Base-by-base conservation (phyloP, 2,888 invertebrate genomes). In the Epinotia brunnichana region DNA sequence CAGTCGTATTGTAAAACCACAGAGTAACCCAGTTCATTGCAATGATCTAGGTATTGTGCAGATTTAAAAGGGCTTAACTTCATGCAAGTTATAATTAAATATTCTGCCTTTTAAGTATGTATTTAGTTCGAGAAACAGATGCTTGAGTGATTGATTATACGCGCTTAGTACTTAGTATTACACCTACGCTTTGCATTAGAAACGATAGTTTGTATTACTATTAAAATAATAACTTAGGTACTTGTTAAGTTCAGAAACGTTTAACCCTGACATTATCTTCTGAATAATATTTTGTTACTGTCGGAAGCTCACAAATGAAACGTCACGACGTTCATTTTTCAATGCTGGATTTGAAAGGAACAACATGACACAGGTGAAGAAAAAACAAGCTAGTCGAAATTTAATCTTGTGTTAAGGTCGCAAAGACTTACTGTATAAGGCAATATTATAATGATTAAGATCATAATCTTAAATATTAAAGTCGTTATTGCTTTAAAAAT, bases 1-100 rank as follows among this genome's bases (percentile, higher is more conserved):
- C 19, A 48, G 15, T 44, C 56, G 56, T 24, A 67, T 57, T 69
- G 51, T 41, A 60, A 60, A 61, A 62, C 69, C 61, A n/a, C 69
- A 61, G 11, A 64, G 57, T 15, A 64, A 53, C 53, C 53, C 24
- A 69, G 51, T 69, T 69, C 41, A 61, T 17, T 39, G 29, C 39
- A 53, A 53, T 11, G 17, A 53, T n/a, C 19, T n/a, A 29, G n/a
- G 51, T 2, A 13, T 29, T n/a, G 4, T 39, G 39, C 17, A 35
- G 29, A 35, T 9, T 53, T 53, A 39, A 41, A 19, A 56, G 24
- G 24, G 10, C 15, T 9, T 13, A 5, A 57, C 7, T 29, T 57
- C 29, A 57, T 57, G 35, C 24, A 5, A 29, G 57, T n/a, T 53
- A 2, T 24, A 21, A 57, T 15, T 13, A 29, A 29, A 24, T 24